phyloP scores from a whole-genome alignment of 2,888 invertebrate genomes.

The Cyclophora albipunctata region DNA sequence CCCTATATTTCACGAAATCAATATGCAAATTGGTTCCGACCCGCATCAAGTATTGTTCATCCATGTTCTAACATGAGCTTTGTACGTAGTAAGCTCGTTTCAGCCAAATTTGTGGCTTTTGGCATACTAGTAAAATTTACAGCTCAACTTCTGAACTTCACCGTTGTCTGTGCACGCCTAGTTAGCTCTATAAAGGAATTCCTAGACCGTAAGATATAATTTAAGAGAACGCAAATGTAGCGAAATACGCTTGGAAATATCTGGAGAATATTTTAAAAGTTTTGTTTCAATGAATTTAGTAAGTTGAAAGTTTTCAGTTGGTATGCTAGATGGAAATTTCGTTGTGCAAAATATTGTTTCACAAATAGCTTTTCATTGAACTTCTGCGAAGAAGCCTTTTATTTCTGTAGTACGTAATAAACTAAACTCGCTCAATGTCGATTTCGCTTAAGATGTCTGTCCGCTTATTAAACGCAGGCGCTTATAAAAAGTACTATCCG shows the following conservation, averaged over 20 bases:
- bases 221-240: constrained; percentile 10
- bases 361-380: no score
- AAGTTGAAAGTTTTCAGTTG: no score
- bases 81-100: constrained; percentile 50
- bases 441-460: no score
- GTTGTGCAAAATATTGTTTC: no score
- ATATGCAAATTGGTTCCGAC: constrained; percentile 51
- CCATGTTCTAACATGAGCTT: constrained; percentile 39
- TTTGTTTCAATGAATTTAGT: no score
- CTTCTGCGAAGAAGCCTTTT: no score
- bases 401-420: no score
- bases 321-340: no score
- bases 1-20: constrained; percentile 41
- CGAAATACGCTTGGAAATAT: background rate
- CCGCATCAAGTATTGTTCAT: constrained; percentile 40
- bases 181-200: constrained; percentile 27
- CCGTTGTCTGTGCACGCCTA: constrained; percentile 34
- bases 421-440: no score
- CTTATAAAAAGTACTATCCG: no score
- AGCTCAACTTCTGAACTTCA: constrained; percentile 50
- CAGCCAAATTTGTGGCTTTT: constrained; percentile 63
- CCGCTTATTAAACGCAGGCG: no score
- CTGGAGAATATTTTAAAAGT: background rate
- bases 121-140: constrained; percentile 69
- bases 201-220: constrained; percentile 22